phyloP scores from a whole-genome alignment of 2,888 invertebrate genomes.

The Philhelius pedissequus region DNA sequence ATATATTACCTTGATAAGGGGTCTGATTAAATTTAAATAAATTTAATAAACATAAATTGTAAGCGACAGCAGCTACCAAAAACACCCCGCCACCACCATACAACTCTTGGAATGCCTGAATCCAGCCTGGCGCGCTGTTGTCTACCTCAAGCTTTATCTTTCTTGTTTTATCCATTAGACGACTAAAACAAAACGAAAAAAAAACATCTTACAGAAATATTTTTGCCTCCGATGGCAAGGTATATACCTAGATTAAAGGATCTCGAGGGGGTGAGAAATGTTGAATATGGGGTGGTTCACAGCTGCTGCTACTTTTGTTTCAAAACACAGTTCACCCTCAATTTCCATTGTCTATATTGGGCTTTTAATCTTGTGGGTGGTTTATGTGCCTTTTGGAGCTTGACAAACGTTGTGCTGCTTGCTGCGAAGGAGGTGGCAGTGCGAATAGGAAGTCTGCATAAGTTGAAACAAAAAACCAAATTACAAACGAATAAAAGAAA shows the following conservation, averaged over 20 bases:
- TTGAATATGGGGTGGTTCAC: conserved; percentile 35
- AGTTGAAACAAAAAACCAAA: conserved; percentile 50
- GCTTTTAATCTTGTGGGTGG: conserved; percentile 77
- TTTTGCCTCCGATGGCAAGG: conserved; percentile 45
- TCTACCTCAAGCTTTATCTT: conserved; percentile 64
- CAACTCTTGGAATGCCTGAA: conserved; percentile 41
- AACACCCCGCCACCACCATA: conserved; percentile 2
- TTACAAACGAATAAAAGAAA: conserved; percentile 67
- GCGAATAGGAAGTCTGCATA: background rate
- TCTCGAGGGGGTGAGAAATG: conserved; percentile 47
- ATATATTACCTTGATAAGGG: conserved; percentile 69
- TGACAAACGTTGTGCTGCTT: conserved; percentile 5
- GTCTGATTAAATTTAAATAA: conserved; percentile 79
- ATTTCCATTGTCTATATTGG: conserved; percentile 77
- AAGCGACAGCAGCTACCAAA: conserved; percentile 69
- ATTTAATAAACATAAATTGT: conserved; percentile 79
- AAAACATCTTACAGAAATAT: conserved; percentile 35
- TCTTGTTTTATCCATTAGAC: conserved; percentile 46
- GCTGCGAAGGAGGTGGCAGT: background rate
- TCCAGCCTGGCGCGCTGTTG: conserved; percentile 56
- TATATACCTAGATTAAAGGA: conserved; percentile 64
- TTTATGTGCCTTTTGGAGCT: conserved; percentile 67
- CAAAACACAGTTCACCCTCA: conserved; percentile 70
- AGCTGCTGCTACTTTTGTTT: conserved; percentile 38
- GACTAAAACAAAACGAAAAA: conserved; percentile 57